Conservation (phyloP, 2,113 vertebrate species). For the Stercorarius parasiticus region DNA sequence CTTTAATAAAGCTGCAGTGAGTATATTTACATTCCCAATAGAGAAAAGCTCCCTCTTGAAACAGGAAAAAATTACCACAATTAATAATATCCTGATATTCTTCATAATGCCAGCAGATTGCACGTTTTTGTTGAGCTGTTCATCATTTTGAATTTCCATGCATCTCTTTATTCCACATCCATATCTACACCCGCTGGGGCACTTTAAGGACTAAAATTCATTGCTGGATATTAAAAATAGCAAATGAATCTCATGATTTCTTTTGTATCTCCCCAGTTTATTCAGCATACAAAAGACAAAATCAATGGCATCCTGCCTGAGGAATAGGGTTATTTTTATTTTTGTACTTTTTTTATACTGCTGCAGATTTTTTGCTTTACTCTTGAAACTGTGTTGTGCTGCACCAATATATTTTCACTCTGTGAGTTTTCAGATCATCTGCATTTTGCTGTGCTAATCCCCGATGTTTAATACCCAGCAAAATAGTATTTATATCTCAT, state of each 20-base stretch:
- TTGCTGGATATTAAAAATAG: slow-evolving; percentile 65
- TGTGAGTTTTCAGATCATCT: neutral
- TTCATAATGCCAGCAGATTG: slow-evolving; percentile 32
- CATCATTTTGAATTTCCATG: slow-evolving; percentile 61
- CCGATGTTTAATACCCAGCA: slow-evolving; percentile 25
- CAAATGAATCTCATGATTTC: slow-evolving; percentile 69
- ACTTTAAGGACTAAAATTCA: slow-evolving; percentile 55
- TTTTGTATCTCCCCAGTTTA: slow-evolving; percentile 43
- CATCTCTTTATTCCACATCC: slow-evolving; percentile 31
- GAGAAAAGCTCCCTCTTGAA: slow-evolving; percentile 51
- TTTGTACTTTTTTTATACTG: neutral
- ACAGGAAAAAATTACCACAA: slow-evolving; percentile 52
- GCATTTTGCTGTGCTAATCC: slow-evolving; percentile 27
- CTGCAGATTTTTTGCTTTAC: neutral
- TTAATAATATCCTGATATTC: slow-evolving; percentile 62
- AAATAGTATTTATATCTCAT: slow-evolving; percentile 49
- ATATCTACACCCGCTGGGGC: slow-evolving; percentile 24
- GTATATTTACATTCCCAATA: slow-evolving; percentile 61
- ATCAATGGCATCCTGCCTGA: slow-evolving; percentile 13
- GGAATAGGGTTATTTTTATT: slow-evolving; percentile 34
- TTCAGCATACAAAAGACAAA: slow-evolving; percentile 56
- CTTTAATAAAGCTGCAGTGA: slow-evolving; percentile 60
- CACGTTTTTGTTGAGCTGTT: slow-evolving; percentile 50
- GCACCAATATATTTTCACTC: neutral
- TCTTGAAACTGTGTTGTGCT: neutral